phyloP scores from a whole-genome alignment of 2,888 invertebrate genomes.

The Hydraecia micacea region DNA sequence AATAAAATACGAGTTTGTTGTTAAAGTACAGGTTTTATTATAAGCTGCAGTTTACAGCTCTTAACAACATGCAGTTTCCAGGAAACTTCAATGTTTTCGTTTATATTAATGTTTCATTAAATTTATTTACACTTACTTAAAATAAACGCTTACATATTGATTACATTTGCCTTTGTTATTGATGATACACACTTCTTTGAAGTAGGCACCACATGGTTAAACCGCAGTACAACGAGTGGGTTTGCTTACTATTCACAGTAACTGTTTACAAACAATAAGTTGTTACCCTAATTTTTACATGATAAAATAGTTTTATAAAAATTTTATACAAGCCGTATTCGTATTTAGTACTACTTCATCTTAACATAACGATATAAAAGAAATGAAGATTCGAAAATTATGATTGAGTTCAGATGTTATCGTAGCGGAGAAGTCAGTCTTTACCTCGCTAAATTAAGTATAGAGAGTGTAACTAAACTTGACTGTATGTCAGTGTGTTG shows the following conservation, averaged over 20 bases:
- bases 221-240: slow-evolving; percentile 69
- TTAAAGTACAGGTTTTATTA: slow-evolving; percentile 85
- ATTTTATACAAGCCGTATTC: slow-evolving; percentile 75
- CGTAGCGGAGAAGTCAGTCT: slow-evolving; percentile 87
- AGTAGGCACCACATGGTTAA: slow-evolving; percentile 75
- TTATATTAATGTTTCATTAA: slow-evolving; percentile 74
- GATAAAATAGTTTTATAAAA: slow-evolving; percentile 80
- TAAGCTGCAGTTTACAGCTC: slow-evolving; percentile 87
- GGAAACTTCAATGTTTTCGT: slow-evolving; percentile 81
- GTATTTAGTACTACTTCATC: slow-evolving; percentile 68
- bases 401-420: slow-evolving; percentile 71
- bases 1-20: slow-evolving; percentile 59
- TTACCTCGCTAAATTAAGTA: slow-evolving; percentile 86
- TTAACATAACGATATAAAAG: slow-evolving; percentile 60
- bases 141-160: slow-evolving; percentile 71
- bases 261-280: slow-evolving; percentile 66
- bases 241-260: slow-evolving; percentile 67
- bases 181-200: slow-evolving; percentile 81
- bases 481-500: slow-evolving; percentile 78
- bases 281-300: slow-evolving; percentile 74
- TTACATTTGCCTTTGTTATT: slow-evolving; percentile 67
- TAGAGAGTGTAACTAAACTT: slow-evolving; percentile 80
- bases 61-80: slow-evolving; percentile 88
- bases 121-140: slow-evolving; percentile 79
- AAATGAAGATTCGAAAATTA: slow-evolving; percentile 67